A percentile compares a stretch with the other conserved stretches of the same genome.
Conservation (phyloP, 2,113 vertebrate genomes). For the Craseonycteris thonglongyai region DNA sequence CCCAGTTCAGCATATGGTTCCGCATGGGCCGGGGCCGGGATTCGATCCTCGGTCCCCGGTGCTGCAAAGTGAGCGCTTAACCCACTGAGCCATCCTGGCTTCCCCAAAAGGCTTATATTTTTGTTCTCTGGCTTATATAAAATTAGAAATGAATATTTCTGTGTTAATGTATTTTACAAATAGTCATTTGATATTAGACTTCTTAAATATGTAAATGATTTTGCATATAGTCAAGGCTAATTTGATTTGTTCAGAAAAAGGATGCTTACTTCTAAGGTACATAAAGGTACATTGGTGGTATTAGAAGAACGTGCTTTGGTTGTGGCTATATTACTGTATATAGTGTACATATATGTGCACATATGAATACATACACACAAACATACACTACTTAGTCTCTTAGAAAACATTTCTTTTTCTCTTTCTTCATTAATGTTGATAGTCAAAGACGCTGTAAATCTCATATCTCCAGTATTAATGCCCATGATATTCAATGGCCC, state of each 20-base stretch:
- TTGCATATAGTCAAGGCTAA: background rate
- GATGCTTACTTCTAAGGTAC: background rate
- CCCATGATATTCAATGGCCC: background rate
- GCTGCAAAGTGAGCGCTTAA: no score
- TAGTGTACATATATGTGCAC: background rate
- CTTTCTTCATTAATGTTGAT: background rate
- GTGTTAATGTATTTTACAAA: background rate
- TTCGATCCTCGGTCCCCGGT: no score
- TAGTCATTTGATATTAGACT: background rate
- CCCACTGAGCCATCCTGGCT: no score
- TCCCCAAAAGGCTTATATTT: no score
- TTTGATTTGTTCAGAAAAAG: background rate
- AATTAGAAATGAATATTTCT: conserved; percentile 28
- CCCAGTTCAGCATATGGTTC: no score
- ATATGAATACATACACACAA: background rate
- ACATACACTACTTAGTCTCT: background rate
- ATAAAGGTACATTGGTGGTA: background rate
- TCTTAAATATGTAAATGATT: background rate
- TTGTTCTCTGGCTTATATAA: background rate
- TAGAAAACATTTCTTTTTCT: background rate
- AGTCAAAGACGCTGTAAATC: background rate
- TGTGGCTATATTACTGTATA: no score
- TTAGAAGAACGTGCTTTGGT: background rate
- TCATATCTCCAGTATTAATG: background rate
- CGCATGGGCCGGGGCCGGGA: no score